These are phyloP conservation scores for Megaustenia siamemsis DNA, from an alignment of 2,888 invertebrate genomes.

Conservation along the genomic window DNA sequence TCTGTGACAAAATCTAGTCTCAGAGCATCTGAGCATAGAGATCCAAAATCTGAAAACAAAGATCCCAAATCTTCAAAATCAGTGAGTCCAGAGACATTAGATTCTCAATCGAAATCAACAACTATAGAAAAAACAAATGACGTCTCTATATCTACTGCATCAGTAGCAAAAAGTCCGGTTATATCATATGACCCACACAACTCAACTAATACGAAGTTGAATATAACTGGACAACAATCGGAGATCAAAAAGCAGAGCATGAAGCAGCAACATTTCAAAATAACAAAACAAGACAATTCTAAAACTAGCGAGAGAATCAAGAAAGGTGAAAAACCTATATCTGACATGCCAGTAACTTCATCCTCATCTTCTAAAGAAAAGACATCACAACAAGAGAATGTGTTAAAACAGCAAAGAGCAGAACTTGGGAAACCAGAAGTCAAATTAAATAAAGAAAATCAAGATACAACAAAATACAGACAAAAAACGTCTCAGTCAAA, in stretches of 20 bases:
- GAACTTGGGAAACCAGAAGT: neutral
- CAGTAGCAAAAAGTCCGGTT: neutral
- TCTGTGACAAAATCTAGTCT: neutral
- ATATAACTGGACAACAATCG: neutral
- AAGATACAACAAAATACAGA: neutral
- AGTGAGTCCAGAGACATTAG: neutral
- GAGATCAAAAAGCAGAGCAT: too few species aligned
- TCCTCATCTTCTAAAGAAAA: too few species aligned
- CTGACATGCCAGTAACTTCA: too few species aligned
- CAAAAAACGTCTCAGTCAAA: neutral
- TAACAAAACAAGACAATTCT: neutral
- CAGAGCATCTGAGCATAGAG: neutral
- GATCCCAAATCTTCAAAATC: neutral
- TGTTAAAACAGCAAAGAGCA: too few species aligned
- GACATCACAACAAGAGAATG: too few species aligned
- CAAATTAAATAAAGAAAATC: neutral
- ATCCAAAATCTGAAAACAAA: too few species aligned
- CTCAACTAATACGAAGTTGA: neutral
- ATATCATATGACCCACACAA: neutral
- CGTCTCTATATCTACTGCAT: too few species aligned
- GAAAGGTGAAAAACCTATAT: neutral
- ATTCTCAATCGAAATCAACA: too few species aligned
- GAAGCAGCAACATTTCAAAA: neutral
- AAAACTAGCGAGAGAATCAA: neutral
- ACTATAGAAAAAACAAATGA: neutral